Percentiles rank a stretch among this genome's conserved stretches.
These are phyloP conservation scores for Onychomys torridus DNA, from an alignment of 2,797 vertebrate species.

Conservation along the genomic window DNA sequence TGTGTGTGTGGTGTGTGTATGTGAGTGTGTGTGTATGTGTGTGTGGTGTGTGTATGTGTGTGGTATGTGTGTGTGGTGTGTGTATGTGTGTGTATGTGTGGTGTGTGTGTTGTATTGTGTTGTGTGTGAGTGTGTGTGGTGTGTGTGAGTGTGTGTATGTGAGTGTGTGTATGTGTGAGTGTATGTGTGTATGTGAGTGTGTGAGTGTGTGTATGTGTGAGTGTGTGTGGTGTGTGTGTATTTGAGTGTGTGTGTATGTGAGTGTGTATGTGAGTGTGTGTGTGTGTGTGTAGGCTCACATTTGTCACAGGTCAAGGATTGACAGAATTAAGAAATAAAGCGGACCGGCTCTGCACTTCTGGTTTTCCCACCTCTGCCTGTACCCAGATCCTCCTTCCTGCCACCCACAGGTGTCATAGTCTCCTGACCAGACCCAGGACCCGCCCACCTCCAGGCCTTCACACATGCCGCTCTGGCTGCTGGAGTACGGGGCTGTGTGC, in stretches of 20 bases:
- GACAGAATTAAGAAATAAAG: neutral
- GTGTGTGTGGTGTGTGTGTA: neutral
- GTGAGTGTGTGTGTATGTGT: neutral
- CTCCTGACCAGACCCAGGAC: too few relatives aligned
- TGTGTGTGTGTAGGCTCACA: too few relatives aligned
- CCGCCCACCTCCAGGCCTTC: neutral
- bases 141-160: neutral
- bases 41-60: too few relatives aligned
- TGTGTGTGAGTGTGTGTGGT: too few relatives aligned
- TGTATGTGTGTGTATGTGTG: neutral
- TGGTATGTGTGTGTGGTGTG: too few relatives aligned
- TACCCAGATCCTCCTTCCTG: too few relatives aligned
- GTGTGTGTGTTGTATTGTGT: too few relatives aligned
- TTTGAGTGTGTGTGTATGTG: too few relatives aligned
- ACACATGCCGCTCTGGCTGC: neutral
- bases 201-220: accelerated
- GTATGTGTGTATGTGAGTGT: too few relatives aligned
- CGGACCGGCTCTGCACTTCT: neutral
- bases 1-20: neutral
- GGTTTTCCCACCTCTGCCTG: too few relatives aligned
- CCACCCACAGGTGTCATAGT: neutral
- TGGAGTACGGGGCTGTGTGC: neutral
- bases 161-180: too few relatives aligned
- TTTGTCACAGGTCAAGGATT: neutral
- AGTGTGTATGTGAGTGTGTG: neutral